A percentile compares a stretch with the other conserved stretches of the same genome.
Evolutionary conservation across 2,113 vertebrate species (phyloP).

Genomic region (Notarius lentiginosus): DNA sequence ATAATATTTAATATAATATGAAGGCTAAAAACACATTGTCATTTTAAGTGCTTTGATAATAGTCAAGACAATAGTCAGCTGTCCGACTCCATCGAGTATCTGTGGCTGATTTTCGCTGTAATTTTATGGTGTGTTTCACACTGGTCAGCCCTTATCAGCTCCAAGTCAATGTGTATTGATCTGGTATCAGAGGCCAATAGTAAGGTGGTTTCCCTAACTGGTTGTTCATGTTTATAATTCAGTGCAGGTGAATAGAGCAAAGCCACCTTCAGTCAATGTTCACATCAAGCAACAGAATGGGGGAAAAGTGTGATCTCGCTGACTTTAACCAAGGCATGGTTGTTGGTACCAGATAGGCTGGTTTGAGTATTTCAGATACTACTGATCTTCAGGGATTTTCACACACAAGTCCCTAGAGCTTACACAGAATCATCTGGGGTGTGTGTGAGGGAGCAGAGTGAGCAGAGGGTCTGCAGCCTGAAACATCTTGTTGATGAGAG

Average conservation of each 20-base stretch:
- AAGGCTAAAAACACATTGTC: slow-evolving; percentile 8
- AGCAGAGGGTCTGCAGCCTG: no score
- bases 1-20: neutral
- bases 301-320: no score
- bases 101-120: neutral
- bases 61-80: neutral
- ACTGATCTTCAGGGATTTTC: no score
- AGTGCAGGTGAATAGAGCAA: neutral
- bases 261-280: neutral
- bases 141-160: neutral
- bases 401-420: no score
- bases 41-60: neutral
- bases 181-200: neutral
- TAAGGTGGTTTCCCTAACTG: neutral
- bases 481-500: no score
- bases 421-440: no score
- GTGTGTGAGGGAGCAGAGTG: no score
- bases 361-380: no score
- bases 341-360: no score
- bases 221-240: neutral
- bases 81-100: neutral
- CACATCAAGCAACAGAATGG: no score
- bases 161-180: neutral
- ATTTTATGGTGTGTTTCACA: slow-evolving; percentile 12
- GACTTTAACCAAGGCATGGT: no score